Percentiles rank a stretch among this genome's conserved stretches.
Conservation (phyloP, 2,888 invertebrate genomes). For the Catotricha subobsoleta region DNA sequence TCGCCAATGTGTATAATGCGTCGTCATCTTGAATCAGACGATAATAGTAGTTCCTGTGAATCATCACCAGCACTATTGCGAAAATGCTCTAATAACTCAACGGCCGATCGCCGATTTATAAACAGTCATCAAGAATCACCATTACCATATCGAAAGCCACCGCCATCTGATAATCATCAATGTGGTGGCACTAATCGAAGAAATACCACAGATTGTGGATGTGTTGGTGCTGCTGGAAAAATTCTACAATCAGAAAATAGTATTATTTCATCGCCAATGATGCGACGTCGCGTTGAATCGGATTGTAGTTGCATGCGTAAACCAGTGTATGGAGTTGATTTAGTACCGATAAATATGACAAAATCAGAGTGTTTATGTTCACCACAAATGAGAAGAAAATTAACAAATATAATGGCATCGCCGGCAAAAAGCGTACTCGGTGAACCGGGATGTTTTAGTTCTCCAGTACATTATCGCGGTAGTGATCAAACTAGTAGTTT, state of each 20-base stretch:
- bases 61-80: conserved; percentile 10
- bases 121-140: background rate
- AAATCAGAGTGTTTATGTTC: background rate
- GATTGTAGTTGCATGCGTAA: conserved; percentile 10
- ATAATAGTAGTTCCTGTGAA: conserved; percentile 10
- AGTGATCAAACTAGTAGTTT: conserved; percentile 11
- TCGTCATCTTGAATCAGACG: conserved; percentile 9
- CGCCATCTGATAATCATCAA: too few relatives aligned
- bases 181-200: conserved; percentile 6
- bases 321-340: background rate
- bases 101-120: too few relatives aligned
- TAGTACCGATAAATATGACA: background rate
- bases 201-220: conserved; percentile 10
- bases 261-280: background rate
- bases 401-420: conserved; percentile 6
- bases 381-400: background rate
- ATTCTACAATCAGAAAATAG: background rate
- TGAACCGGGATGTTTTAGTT: conserved; percentile 19
- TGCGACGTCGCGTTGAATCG: conserved; percentile 12
- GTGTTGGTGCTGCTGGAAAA: too few relatives aligned
- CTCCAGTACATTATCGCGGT: conserved; percentile 16
- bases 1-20: conserved; percentile 9
- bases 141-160: background rate
- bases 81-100: conserved; percentile 5
- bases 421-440: conserved; percentile 17